A percentile compares a stretch with the other conserved stretches of the same genome.
Evolutionary conservation across 2,113 vertebrate genomes (phyloP).

Genomic region (Dromiciops gliroides): DNA sequence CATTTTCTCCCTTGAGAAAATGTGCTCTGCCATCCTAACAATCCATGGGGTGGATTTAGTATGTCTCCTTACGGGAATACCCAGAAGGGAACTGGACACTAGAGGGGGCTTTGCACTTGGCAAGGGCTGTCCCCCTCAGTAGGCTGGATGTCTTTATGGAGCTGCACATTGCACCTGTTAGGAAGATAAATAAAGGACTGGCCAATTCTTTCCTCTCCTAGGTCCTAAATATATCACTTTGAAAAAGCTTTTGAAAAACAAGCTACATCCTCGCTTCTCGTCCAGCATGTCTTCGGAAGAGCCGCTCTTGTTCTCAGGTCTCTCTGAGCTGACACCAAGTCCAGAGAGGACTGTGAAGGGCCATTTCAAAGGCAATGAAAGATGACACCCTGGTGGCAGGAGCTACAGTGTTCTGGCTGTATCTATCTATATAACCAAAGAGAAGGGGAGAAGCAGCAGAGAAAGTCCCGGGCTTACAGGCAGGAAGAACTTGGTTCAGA

Average conservation of each 20-base stretch:
- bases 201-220: constrained; percentile 82
- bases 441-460: neutral
- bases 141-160: constrained; percentile 76
- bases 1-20: neutral
- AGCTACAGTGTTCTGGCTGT: no score
- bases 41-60: neutral
- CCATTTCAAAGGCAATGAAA: neutral
- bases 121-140: constrained; percentile 76
- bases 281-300: constrained; percentile 18
- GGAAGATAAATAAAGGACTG: constrained; percentile 85
- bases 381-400: neutral
- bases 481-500: neutral
- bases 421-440: neutral
- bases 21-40: neutral
- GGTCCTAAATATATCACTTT: constrained; percentile 85
- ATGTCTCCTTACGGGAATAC: neutral
- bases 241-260: constrained; percentile 75
- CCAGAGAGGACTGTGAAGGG: neutral
- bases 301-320: neutral
- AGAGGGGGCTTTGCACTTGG: constrained; percentile 70
- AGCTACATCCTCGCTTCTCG: constrained; percentile 50
- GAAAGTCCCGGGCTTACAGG: neutral
- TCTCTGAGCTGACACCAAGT: neutral
- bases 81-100: neutral
- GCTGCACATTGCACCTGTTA: constrained; percentile 83